These are phyloP conservation scores for Tupaia chinensis DNA, from an alignment of 2,113 vertebrate genomes.

Conservation along the genomic window DNA sequence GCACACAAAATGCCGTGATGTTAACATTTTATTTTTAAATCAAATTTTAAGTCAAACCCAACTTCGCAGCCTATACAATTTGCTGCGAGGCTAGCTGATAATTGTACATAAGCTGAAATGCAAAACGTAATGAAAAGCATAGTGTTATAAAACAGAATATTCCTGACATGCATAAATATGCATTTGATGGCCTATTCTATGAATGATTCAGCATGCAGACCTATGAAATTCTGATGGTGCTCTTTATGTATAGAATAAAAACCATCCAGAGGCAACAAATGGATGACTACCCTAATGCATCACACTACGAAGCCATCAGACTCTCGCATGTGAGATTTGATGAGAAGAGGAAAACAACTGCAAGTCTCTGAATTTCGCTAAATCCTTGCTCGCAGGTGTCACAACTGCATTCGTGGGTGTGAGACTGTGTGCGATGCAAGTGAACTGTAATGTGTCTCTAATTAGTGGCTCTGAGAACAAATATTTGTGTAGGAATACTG, in stretches of 20 bases:
- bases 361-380: background rate
- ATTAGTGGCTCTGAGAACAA: background rate
- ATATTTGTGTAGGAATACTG: background rate
- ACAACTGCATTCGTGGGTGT: background rate
- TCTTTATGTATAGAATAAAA: slow-evolving; percentile 19
- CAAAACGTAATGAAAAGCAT: background rate
- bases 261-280: slow-evolving; percentile 24
- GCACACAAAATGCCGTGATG: background rate
- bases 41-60: background rate
- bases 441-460: background rate
- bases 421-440: background rate
- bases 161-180: slow-evolving; percentile 59
- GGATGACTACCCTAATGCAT: slow-evolving; percentile 25
- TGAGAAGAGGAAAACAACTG: background rate
- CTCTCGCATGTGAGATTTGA: background rate
- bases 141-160: slow-evolving; percentile 14
- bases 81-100: background rate
- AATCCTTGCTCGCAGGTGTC: background rate
- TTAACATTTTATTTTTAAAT: slow-evolving; percentile 14
- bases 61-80: background rate
- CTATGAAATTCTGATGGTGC: background rate
- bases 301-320: background rate
- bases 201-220: background rate
- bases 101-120: background rate
- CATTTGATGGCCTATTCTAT: background rate